phyloP scores from a whole-genome alignment of 2,888 invertebrate genomes.

The Hydropsyche betteni region DNA sequence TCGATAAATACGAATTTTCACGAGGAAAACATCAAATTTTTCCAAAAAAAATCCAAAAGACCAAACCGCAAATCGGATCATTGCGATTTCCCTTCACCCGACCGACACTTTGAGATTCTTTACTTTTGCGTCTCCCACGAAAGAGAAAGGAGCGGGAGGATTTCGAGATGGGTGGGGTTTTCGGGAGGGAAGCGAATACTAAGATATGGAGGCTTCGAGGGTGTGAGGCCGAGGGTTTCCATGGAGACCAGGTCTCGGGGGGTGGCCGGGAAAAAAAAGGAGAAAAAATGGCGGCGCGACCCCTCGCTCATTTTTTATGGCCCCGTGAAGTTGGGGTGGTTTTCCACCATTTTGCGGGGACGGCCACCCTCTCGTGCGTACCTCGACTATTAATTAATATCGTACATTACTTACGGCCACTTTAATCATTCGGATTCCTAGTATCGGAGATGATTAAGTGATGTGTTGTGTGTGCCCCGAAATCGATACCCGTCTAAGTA shows the following conservation, averaged over 20 bases:
- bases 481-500: too few relatives aligned
- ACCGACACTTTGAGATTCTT: conserved; percentile 11
- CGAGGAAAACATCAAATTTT: too few relatives aligned
- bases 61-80: too few relatives aligned
- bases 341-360: neutral
- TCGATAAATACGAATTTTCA: too few relatives aligned
- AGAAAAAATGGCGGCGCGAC: conserved; percentile 39
- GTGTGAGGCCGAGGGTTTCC: conserved; percentile 40
- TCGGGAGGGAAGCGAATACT: conserved; percentile 13
- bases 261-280: conserved; percentile 43
- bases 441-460: conserved; percentile 17
- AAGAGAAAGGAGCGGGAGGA: conserved; percentile 12
- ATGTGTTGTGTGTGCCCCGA: neutral
- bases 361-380: neutral
- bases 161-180: conserved; percentile 24
- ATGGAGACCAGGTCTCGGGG: conserved; percentile 43
- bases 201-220: conserved; percentile 8
- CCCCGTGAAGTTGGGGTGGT: conserved; percentile 17
- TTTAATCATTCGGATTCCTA: conserved; percentile 26
- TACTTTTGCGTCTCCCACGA: conserved; percentile 25
- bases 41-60: too few relatives aligned
- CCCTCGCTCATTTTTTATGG: conserved; percentile 42
- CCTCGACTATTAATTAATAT: conserved; percentile 24
- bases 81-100: neutral
- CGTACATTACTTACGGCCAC: conserved; percentile 12